Conservation (phyloP, 2,888 invertebrate genomes). For the Euproctis similis region DNA sequence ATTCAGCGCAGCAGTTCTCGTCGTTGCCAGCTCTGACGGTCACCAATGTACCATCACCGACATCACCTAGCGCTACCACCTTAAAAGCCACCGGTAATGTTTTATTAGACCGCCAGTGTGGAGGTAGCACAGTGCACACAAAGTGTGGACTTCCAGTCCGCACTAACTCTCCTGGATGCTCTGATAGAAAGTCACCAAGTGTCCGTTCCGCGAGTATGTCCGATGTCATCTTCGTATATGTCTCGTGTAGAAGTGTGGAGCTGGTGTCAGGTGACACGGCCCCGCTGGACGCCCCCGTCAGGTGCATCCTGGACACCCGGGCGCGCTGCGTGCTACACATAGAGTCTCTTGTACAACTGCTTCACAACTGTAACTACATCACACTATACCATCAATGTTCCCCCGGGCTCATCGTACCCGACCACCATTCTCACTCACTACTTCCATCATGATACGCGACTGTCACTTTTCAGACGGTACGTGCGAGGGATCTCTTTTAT, state of each 20-base stretch:
- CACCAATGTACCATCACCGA: constrained; percentile 96
- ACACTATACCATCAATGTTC: constrained; percentile 44
- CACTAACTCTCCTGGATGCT: constrained; percentile 94
- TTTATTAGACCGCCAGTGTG: constrained; percentile 99
- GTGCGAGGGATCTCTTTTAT: constrained; percentile 24
- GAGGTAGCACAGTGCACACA: constrained; percentile 95
- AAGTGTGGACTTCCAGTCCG: constrained; percentile 95
- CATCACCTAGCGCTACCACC: constrained; percentile 94
- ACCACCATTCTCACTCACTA: constrained; percentile 34
- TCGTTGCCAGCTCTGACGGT: constrained; percentile 98
- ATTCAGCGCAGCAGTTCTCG: constrained; percentile 97
- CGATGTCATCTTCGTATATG: constrained; percentile 91
- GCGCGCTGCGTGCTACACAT: constrained; percentile 73
- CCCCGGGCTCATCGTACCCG: constrained; percentile 37
- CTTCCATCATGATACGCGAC: constrained; percentile 32
- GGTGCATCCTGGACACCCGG: constrained; percentile 72
- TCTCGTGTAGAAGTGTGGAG: constrained; percentile 84
- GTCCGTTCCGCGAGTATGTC: constrained; percentile 92
- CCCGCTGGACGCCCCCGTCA: constrained; percentile 69
- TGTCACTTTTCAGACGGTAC: no score
- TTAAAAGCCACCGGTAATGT: constrained; percentile 98
- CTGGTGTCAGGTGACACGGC: constrained; percentile 83
- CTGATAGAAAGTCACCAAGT: constrained; percentile 89
- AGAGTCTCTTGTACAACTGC: constrained; percentile 46
- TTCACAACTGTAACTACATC: constrained; percentile 45